These are phyloP conservation scores for Rhabdomys dilectus DNA, from an alignment of 2,113 vertebrate genomes.

Conservation along the genomic window DNA sequence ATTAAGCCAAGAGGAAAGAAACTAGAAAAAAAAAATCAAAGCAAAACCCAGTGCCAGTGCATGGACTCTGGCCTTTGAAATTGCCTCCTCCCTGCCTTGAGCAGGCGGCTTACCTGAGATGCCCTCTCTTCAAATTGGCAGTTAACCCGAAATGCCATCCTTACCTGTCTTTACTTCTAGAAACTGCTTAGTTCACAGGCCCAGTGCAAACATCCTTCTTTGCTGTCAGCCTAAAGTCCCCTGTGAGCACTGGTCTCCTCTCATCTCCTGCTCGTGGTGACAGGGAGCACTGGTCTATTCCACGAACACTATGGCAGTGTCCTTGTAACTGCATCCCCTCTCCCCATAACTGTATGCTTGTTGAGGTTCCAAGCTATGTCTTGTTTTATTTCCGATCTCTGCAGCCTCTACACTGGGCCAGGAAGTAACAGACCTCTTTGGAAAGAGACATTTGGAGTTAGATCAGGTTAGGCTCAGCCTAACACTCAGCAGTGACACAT, in stretches of 20 bases:
- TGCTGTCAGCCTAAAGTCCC: background rate
- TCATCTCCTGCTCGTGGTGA: background rate
- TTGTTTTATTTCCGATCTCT: background rate
- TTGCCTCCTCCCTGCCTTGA: background rate
- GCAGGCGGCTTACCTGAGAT: background rate
- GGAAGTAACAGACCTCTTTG: background rate
- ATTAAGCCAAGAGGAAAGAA: background rate
- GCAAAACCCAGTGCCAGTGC: no score
- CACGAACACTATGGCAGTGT: background rate
- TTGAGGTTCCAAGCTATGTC: background rate
- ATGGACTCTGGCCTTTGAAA: background rate
- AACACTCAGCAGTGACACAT: background rate
- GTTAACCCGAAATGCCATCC: background rate
- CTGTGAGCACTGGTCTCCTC: background rate
- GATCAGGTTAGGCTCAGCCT: background rate
- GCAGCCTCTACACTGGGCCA: background rate
- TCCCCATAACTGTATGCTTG: background rate
- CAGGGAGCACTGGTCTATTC: background rate
- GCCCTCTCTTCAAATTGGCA: background rate
- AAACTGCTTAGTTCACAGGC: background rate
- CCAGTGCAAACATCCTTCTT: background rate
- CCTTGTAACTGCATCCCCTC: background rate
- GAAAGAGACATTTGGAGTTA: background rate
- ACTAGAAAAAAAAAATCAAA: background rate
- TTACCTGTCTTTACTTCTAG: background rate